Conservation (phyloP, 2,888 invertebrate species). For the Dendrolimus houi region DNA sequence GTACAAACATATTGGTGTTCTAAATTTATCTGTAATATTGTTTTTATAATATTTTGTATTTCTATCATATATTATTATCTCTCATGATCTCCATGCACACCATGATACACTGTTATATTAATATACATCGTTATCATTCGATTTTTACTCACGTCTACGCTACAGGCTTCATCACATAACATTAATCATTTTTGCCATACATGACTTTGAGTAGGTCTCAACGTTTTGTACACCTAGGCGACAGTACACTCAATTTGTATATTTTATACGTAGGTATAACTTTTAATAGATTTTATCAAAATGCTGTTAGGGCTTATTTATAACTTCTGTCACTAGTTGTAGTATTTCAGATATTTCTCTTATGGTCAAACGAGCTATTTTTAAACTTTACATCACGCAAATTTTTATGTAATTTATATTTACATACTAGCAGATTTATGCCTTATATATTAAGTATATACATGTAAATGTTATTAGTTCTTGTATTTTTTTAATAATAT, state of each 20-base stretch:
- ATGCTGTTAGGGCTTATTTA: constrained; percentile 56
- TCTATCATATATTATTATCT: constrained; percentile 46
- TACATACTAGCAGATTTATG: constrained; percentile 50
- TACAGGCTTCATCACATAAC: constrained; percentile 44
- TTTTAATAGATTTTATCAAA: constrained; percentile 25
- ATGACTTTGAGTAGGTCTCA: constrained; percentile 23
- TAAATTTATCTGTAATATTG: constrained; percentile 31
- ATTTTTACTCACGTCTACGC: constrained; percentile 31
- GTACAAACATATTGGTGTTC: constrained; percentile 40
- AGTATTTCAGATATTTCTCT: constrained; percentile 50
- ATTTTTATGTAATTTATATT: constrained; percentile 52
- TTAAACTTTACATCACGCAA: constrained; percentile 52
- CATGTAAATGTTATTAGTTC: constrained; percentile 17
- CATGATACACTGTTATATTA: constrained; percentile 49
- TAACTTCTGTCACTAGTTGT: constrained; percentile 56
- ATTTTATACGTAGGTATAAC: constrained; percentile 26
- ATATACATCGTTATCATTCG: constrained; percentile 43
- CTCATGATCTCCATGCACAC: constrained; percentile 64
- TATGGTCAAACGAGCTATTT: constrained; percentile 45
- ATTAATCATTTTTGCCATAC: constrained; percentile 16
- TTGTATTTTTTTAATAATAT: constrained; percentile 11
- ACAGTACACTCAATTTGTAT: constrained; percentile 35
- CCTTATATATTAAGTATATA: constrained; percentile 42
- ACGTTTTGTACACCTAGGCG: constrained; percentile 14
- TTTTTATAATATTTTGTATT: constrained; percentile 48